phyloP scores from a whole-genome alignment of 2,888 invertebrate genomes.

The Sarcophaga caerulescens region DNA sequence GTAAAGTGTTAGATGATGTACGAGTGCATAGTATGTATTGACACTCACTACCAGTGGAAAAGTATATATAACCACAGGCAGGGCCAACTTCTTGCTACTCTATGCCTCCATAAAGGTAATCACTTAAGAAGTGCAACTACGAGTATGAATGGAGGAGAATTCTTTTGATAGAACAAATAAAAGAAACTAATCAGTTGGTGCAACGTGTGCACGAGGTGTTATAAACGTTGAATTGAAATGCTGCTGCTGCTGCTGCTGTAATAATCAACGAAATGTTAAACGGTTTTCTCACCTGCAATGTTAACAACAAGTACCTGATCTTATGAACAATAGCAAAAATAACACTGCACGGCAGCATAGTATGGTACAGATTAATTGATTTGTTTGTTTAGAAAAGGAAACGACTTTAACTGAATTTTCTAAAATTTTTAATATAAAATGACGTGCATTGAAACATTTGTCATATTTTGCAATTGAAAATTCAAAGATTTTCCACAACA shows the following conservation, averaged over 20 bases:
- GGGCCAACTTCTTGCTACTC: not conserved
- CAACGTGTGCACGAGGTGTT: constrained; percentile 48
- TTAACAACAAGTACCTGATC: constrained; percentile 41
- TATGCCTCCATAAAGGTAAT: not conserved
- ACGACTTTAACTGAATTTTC: too few species aligned
- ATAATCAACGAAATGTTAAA: constrained; percentile 57
- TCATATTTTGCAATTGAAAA: too few species aligned
- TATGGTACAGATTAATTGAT: too few species aligned
- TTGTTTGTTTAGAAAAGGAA: too few species aligned
- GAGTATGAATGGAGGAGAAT: constrained; percentile 30
- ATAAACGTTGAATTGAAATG: constrained; percentile 59
- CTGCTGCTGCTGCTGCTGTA: not conserved
- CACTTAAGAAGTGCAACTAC: constrained; percentile 16
- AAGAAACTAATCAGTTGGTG: constrained; percentile 8
- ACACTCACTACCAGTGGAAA: constrained; percentile 54
- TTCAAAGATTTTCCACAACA: too few species aligned
- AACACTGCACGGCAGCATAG: constrained; percentile 7
- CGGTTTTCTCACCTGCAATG: constrained; percentile 62
- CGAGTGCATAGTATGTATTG: constrained; percentile 35
- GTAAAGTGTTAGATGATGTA: constrained; percentile 66
- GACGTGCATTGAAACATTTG: too few species aligned
- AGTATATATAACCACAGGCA: constrained; percentile 16
- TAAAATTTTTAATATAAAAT: too few species aligned
- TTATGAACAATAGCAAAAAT: constrained; percentile 17
- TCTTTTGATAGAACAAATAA: not conserved